phyloP scores from a whole-genome alignment of 2,113 vertebrate species.

The Apaloderma vittatum region DNA sequence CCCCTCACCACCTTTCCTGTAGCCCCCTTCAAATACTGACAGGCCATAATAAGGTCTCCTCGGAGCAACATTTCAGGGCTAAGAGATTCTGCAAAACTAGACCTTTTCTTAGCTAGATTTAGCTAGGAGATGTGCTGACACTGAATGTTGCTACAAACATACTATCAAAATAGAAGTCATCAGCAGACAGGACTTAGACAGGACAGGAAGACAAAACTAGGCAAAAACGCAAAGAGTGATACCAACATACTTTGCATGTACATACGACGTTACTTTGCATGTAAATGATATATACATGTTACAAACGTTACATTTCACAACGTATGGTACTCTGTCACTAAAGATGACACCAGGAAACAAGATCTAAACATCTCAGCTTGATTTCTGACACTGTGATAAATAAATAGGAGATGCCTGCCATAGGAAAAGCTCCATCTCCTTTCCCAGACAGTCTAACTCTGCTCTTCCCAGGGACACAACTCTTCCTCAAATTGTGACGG shows the following conservation, averaged over 20 bases:
- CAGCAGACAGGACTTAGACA: neutral
- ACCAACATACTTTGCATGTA: no score
- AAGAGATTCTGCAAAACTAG: neutral
- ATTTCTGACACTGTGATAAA: neutral
- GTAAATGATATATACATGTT: no score
- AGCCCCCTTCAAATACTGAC: no score
- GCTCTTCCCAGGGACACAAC: neutral
- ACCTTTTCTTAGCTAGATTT: neutral
- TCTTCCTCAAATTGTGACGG: neutral
- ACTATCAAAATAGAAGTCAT: neutral
- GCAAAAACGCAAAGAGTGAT: neutral
- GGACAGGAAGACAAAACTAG: neutral
- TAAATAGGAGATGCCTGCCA: no score
- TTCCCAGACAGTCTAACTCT: fast-evolving
- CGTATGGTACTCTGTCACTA: neutral
- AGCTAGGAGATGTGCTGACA: neutral
- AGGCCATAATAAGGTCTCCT: no score
- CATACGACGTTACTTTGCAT: no score
- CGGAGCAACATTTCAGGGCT: neutral
- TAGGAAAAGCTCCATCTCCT: neutral
- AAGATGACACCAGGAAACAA: neutral
- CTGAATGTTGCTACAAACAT: neutral
- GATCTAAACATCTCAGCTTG: neutral
- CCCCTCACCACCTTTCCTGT: no score
- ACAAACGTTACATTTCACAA: no score